Base-by-base conservation (phyloP, 2,888 invertebrate species). In the Acronicta alni region DNA sequence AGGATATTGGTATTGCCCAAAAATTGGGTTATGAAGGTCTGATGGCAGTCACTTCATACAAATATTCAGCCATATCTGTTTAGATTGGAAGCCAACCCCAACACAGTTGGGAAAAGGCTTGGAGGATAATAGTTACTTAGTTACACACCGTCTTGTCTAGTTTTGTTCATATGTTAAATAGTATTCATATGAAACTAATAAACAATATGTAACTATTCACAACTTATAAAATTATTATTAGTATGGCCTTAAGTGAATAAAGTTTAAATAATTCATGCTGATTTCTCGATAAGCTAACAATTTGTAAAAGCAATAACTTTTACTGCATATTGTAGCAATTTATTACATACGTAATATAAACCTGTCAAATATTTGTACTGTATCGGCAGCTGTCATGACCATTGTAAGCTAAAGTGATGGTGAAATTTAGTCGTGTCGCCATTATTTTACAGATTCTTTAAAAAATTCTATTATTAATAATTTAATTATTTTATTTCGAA, bases 341-440 rank as follows among this genome's bases (percentile, higher is more conserved):
- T 74, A 71, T 72, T 62, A 75, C 75, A 49, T 63, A 60, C 18
- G 52, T 62, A 68, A 75, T 61, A 48, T 57, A 57, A 57, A 60
- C 62, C 48, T 67, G 63, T 67, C 56, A 64, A 67, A 72, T 66
- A 68, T 62, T 46, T 58, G 39, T 43, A 67, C 26, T 45, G 42
- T 61, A 64, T 78, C 49, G 80, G 83, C 82, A 83, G 85, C 84
- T 84, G 76, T 75, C 64, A 55, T 67, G 67, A 70, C 73, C 69
- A 57, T 65, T 70, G 65, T 78, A 72, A 71, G 73, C 74, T 79
- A 75, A 67, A 80, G 59, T 75, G 61, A 57, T 56, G 64, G 62
- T 72, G 60, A 59, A 67, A 54, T 59, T 71, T 64, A 71, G 60
- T 68, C 57, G 55, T 39, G 43, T 47, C 48, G 30, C 58, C 65